Conservation (phyloP, 1,140 invertebrate genomes). For the Drosophila trapezifrons region DNA sequence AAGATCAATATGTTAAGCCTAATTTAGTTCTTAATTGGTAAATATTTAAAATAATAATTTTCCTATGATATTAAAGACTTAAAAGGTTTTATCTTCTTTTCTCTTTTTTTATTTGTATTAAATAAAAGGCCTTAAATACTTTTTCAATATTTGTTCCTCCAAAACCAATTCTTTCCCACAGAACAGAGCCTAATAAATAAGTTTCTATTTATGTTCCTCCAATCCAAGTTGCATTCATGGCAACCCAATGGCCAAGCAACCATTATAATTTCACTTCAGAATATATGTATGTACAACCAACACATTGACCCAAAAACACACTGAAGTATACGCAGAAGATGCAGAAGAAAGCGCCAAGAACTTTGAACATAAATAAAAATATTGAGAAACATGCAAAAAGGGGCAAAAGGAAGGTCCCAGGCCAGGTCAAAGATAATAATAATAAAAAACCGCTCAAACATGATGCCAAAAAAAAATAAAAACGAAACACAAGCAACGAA, state of each 20-base stretch:
- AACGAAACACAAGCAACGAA: conserved; percentile 24
- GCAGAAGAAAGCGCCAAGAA: conserved; percentile 43
- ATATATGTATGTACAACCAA: conserved; percentile 19
- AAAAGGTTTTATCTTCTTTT: no score
- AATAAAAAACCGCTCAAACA: conserved; percentile 74
- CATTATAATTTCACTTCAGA: conserved; percentile 28
- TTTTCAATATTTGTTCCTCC: no score
- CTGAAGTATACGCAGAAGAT: conserved; percentile 29
- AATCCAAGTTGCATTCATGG: neutral
- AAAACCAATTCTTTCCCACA: neutral
- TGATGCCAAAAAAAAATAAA: conserved; percentile 54
- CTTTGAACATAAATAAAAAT: conserved; percentile 65
- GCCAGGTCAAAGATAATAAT: conserved; percentile 70
- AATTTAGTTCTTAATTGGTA: no score
- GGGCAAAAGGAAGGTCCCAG: conserved; percentile 16
- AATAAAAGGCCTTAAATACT: no score
- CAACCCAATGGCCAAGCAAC: conserved; percentile 7
- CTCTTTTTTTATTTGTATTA: no score
- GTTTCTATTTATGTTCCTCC: neutral
- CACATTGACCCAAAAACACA: conserved; percentile 50
- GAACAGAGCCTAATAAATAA: neutral
- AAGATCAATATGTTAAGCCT: no score
- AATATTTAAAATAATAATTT: no score
- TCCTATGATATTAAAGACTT: no score
- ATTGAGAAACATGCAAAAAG: conserved; percentile 45